Evolutionary conservation across 37 sponge, comb jelly and placozoan genomes (phyloP), one percentile per base, ranked within the genome.

Genomic region (Cliona cf. orientalis): DNA sequence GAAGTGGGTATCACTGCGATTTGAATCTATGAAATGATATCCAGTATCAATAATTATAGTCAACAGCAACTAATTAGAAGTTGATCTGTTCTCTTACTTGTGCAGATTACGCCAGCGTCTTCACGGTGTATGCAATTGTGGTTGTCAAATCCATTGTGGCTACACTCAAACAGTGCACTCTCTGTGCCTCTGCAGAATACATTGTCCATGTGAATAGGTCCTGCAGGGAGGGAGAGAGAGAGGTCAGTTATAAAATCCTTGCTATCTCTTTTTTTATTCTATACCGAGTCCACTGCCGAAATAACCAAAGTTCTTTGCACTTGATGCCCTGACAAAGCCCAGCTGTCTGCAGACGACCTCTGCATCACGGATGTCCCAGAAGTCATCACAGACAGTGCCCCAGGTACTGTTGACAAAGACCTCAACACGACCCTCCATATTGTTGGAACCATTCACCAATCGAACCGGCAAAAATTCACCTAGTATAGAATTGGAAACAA

Each of bases 331-430:
- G 0, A 7, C 46, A 71, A 42, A 82, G 3, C 85, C 85, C 9
- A 84, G 78, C 59, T 84, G 85, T 35, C 77, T 66, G 70, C 85
- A 84, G 37, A 84, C 78, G 26, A 84, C 85, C 28, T n/a, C 23
- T 28, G 85, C 85, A 63, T 65, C 85, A 63, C 23, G 40, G 49
- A 76, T 40, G 55, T 63, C 58, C 85, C 85, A 84, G 62, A 23
- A 66, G 58, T 84, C 84, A 11, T 75, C 84, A 75, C 84, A 84
- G 12, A 84, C 63, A 11, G 84, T 74, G 42, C 84, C 84, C 84
- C 84, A 84, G 34, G 66, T 67, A 14, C 46, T 32, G 59, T 75
- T 75, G 38, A 74, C 39, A 49, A 56, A 57, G 12, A 81, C 69
- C 71, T 81, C 82, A 58, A 81, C 82, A 36, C 72, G 58, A 36